Evolutionary conservation across 2,888 invertebrate genomes (phyloP).

Genomic region (Lamproptera curius): DNA sequence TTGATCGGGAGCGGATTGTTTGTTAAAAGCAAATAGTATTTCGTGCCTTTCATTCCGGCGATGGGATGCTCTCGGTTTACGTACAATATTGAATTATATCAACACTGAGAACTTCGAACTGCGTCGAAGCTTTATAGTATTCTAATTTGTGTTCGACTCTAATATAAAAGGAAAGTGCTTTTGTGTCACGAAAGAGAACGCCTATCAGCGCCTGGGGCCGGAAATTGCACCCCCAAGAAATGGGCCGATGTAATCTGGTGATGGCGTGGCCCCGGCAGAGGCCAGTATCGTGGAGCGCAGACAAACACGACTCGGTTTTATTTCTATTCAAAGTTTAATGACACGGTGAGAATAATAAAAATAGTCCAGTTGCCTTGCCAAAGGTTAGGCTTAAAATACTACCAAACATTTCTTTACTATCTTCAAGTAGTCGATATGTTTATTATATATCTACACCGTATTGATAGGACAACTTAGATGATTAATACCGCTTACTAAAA

Average conservation of each 20-base stretch:
- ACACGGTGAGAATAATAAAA: not conserved
- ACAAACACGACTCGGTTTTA: slow-evolving; percentile 42
- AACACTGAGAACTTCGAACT: not conserved
- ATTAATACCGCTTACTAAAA: too few species aligned
- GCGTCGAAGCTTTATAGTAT: not conserved
- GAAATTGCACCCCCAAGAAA: slow-evolving; percentile 64
- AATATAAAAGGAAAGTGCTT: slow-evolving; percentile 29
- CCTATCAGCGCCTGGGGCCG: slow-evolving; percentile 54
- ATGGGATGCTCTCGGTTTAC: not conserved
- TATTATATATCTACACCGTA: too few species aligned
- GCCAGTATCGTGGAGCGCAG: slow-evolving; percentile 63
- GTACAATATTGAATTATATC: not conserved
- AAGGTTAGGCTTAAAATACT: too few species aligned
- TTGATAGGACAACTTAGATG: too few species aligned
- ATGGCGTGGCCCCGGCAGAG: slow-evolving; percentile 59
- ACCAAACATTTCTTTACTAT: too few species aligned
- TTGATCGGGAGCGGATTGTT: too few species aligned
- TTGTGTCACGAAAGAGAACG: slow-evolving; percentile 28
- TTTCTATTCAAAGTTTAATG: not conserved
- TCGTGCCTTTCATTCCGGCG: not conserved
- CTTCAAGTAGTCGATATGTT: too few species aligned
- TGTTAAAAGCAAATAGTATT: too few species aligned
- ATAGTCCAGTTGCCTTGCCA: too few species aligned
- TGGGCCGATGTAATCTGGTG: slow-evolving; percentile 65
- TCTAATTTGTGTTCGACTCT: slow-evolving; percentile 3